Conservation (phyloP, 1,140 invertebrate species). For the Diabrotica undecimpunctata region DNA sequence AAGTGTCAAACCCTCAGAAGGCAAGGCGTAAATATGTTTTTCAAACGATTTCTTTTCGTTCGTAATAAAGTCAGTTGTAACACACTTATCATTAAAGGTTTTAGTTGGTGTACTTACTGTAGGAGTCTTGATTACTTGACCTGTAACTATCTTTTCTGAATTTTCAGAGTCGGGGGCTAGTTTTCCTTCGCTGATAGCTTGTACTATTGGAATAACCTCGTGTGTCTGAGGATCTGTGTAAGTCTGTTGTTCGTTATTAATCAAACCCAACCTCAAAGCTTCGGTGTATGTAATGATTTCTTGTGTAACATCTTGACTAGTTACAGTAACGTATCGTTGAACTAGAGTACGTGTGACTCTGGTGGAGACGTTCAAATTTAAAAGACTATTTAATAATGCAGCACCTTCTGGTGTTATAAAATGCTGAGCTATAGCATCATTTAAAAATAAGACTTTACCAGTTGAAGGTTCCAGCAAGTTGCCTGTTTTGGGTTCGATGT, state of each 20-base stretch:
- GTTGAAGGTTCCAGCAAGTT: slow-evolving; percentile 76
- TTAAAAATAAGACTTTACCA: slow-evolving; percentile 73
- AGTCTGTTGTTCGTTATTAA: slow-evolving; percentile 73
- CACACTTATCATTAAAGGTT: slow-evolving; percentile 39
- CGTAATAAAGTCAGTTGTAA: slow-evolving; percentile 41
- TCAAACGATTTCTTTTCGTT: slow-evolving; percentile 50
- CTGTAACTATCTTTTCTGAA: slow-evolving; percentile 44
- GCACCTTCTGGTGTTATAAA: slow-evolving; percentile 83
- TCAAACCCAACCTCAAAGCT: slow-evolving; percentile 71
- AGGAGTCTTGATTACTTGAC: slow-evolving; percentile 28
- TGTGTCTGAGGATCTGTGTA: slow-evolving; percentile 78
- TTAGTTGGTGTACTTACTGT: slow-evolving; percentile 31
- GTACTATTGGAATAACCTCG: slow-evolving; percentile 72
- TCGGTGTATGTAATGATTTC: slow-evolving; percentile 72
- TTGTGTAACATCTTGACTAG: slow-evolving; percentile 57
- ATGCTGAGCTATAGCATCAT: slow-evolving; percentile 79
- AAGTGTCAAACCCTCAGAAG: slow-evolving; percentile 76
- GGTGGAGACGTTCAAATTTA: slow-evolving; percentile 80
- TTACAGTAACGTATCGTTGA: slow-evolving; percentile 73
- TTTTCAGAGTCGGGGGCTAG: slow-evolving; percentile 60
- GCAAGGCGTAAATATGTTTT: slow-evolving; percentile 67
- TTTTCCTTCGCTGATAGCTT: slow-evolving; percentile 72
- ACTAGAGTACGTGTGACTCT: slow-evolving; percentile 80
- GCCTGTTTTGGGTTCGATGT: slow-evolving; percentile 82
- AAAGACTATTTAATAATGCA: slow-evolving; percentile 72